phyloP scores from a whole-genome alignment of 2,888 invertebrate species.

The Ornithoptera alexandrae region DNA sequence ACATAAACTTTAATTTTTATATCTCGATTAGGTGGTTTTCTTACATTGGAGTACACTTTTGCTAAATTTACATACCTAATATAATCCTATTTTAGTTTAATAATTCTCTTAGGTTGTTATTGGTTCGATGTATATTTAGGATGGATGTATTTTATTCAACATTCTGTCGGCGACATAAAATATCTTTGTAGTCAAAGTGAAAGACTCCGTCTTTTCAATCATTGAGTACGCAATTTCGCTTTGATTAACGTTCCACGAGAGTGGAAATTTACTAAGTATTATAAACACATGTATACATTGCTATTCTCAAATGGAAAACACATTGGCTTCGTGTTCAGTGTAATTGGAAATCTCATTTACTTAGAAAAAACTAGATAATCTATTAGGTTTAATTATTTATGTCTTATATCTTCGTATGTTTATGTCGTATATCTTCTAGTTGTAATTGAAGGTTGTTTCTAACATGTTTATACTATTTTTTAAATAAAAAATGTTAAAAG shows the following conservation, averaged over 20 bases:
- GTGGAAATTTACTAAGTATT: conserved; percentile 1
- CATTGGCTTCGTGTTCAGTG: background rate
- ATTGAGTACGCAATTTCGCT: background rate
- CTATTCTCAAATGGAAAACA: background rate
- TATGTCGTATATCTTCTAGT: too few species aligned
- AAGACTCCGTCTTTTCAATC: conserved; percentile 3
- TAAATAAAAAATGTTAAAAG: too few species aligned
- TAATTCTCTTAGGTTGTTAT: background rate
- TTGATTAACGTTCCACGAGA: background rate
- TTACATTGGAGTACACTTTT: too few species aligned
- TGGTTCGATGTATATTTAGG: background rate
- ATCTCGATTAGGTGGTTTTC: too few species aligned
- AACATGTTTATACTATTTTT: too few species aligned
- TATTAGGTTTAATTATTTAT: too few species aligned
- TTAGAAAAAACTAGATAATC: too few species aligned
- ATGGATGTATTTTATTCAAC: conserved; percentile 12
- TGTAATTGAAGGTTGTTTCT: too few species aligned
- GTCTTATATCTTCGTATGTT: too few species aligned
- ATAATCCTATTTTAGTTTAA: too few species aligned
- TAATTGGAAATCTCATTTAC: background rate
- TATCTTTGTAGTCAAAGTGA: conserved; percentile 4
- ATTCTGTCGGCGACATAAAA: conserved; percentile 9
- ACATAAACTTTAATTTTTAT: too few species aligned
- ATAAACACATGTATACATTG: background rate
- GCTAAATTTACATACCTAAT: too few species aligned